Conservation (phyloP, 2,113 vertebrate species). For the Candoia aspera region DNA sequence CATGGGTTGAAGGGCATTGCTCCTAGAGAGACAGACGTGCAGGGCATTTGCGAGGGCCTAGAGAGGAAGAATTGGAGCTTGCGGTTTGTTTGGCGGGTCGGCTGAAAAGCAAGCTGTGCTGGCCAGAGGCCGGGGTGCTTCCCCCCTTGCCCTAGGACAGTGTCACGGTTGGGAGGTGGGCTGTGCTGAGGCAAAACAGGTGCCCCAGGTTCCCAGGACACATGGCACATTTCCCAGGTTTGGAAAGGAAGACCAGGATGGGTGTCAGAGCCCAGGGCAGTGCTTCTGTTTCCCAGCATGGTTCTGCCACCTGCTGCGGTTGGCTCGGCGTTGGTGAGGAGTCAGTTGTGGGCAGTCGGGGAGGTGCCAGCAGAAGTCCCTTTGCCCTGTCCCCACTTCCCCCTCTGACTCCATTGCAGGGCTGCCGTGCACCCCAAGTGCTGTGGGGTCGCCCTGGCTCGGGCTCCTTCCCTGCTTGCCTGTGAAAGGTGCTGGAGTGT, state of each 20-base stretch:
- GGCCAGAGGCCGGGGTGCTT: no score
- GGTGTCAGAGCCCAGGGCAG: not conserved
- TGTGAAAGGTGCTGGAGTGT: constrained; percentile 63
- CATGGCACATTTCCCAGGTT: not conserved
- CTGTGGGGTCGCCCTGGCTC: not conserved
- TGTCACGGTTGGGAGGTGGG: no score
- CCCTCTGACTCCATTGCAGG: not conserved
- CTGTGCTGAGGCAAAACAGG: not conserved
- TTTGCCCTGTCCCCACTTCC: not conserved
- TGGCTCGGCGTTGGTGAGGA: not conserved
- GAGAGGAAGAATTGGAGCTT: no score
- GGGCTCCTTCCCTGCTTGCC: constrained; percentile 60
- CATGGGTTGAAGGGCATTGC: no score
- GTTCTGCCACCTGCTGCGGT: not conserved
- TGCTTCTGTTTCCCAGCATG: not conserved
- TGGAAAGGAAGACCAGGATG: not conserved
- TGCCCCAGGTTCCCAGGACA: not conserved
- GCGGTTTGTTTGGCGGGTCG: no score
- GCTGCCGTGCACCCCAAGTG: not conserved
- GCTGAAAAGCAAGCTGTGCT: no score
- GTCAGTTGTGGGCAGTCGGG: no score
- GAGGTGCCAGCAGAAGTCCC: not conserved
- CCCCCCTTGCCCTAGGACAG: no score
- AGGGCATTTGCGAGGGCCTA: no score
- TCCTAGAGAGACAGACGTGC: no score